Conservation (phyloP, 2,113 vertebrate genomes). For the Ochotona curzoniae region DNA sequence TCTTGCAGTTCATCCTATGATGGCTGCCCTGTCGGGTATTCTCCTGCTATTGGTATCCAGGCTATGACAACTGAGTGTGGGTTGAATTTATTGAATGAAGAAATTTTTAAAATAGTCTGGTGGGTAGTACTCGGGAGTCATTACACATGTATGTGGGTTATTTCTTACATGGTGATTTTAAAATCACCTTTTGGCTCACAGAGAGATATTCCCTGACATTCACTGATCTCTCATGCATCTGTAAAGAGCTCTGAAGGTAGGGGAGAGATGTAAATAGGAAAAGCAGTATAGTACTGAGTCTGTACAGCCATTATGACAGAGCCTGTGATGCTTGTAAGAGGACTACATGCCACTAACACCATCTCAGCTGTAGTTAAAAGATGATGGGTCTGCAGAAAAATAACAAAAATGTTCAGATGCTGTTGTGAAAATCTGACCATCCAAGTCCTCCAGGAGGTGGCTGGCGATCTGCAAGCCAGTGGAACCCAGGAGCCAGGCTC, state of each 20-base stretch:
- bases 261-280: not conserved
- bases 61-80: not conserved
- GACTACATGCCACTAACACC: not conserved
- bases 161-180: not conserved
- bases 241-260: not conserved
- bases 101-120: conserved; percentile 8
- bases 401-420: not conserved
- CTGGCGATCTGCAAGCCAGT: not conserved
- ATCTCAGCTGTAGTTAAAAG: not conserved
- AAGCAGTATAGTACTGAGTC: not conserved
- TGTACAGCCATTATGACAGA: fast-evolving
- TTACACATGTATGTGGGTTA: not conserved
- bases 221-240: not conserved
- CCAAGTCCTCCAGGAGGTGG: not conserved
- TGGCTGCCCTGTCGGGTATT: not conserved
- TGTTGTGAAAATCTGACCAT: not conserved
- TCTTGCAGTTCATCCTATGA: not conserved
- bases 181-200: not conserved
- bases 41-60: not conserved
- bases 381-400: not conserved
- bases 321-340: too few relatives aligned
- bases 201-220: not conserved
- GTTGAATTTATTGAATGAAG: not conserved
- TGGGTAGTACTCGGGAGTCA: not conserved
- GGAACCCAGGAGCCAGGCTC: not conserved